phyloP scores from a whole-genome alignment of 1,140 invertebrate genomes.

The Drosophila funebris region DNA sequence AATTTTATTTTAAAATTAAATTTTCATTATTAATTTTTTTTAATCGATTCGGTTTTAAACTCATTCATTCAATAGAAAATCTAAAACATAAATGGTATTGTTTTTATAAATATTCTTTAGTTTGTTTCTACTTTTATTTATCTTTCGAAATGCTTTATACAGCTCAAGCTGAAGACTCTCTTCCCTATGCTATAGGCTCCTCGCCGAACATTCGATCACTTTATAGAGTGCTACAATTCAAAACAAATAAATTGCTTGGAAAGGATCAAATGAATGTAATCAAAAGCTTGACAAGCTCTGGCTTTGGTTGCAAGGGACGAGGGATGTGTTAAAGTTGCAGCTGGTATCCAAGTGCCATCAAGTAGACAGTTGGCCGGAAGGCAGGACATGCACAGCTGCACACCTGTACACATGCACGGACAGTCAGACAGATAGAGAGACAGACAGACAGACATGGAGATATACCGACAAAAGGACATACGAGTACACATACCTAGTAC shows the following conservation, averaged over 20 bases:
- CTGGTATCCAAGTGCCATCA: neutral
- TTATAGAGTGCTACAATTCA: too few species aligned
- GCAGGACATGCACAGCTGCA: slow-evolving; percentile 24
- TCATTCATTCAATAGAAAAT: too few species aligned
- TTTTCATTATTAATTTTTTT: too few species aligned
- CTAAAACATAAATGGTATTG: too few species aligned
- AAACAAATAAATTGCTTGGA: neutral
- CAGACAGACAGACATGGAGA: neutral
- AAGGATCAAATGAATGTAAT: slow-evolving; percentile 7
- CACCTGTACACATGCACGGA: neutral
- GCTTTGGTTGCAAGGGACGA: neutral
- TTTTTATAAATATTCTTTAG: neutral
- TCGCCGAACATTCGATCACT: neutral
- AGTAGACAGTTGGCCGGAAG: slow-evolving; percentile 15
- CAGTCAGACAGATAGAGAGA: neutral
- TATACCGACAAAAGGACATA: slow-evolving; percentile 9
- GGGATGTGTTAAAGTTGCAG: slow-evolving; percentile 14
- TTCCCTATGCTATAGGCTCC: too few species aligned
- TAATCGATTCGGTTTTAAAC: too few species aligned
- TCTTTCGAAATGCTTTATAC: too few species aligned
- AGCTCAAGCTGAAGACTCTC: neutral
- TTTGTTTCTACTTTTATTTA: neutral
- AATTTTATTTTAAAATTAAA: too few species aligned
- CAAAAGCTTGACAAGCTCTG: neutral
- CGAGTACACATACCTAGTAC: slow-evolving; percentile 18